Evolutionary conservation across 2,113 vertebrate species (phyloP).

Genomic region (Cyprinodon variegatus): DNA sequence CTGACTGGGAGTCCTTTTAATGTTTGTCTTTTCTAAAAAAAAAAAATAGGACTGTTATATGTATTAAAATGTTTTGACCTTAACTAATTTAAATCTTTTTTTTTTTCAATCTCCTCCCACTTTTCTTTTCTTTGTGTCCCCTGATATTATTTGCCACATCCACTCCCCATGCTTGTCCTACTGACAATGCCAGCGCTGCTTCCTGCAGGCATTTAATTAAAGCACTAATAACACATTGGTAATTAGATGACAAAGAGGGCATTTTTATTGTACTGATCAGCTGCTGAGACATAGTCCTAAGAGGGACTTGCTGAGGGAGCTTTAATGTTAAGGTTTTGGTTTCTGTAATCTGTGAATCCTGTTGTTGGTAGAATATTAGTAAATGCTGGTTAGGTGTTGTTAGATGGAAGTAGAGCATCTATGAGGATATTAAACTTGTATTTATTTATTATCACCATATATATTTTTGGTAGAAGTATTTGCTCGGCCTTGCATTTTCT

Average conservation of each 20-base stretch:
- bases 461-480: constrained; percentile 10
- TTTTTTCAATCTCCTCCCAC: neutral
- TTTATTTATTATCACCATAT: constrained; percentile 10
- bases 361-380: constrained; percentile 14
- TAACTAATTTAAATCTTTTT: constrained; percentile 3
- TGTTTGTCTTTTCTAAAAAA: neutral
- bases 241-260: constrained; percentile 78
- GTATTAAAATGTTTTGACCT: constrained; percentile 31
- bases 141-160: constrained; percentile 57
- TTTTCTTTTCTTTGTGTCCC: constrained; percentile 28
- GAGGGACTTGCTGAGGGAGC: constrained; percentile 54
- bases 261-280: constrained; percentile 78
- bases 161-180: constrained; percentile 41
- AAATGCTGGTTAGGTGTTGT: constrained; percentile 5
- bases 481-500: constrained; percentile 30
- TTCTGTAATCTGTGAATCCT: constrained; percentile 3
- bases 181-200: constrained; percentile 57
- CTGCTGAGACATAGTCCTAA: constrained; percentile 65
- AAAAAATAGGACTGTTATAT: neutral
- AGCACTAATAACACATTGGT: constrained; percentile 81
- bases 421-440: constrained; percentile 29
- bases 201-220: constrained; percentile 82
- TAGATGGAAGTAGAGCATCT: constrained; percentile 6
- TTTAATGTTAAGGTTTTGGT: constrained; percentile 15
- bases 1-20: neutral